Evolutionary conservation across 1,140 invertebrate species (phyloP), one percentile per base, ranked within the genome.

Genomic region (Oryctes rhinoceros): DNA sequence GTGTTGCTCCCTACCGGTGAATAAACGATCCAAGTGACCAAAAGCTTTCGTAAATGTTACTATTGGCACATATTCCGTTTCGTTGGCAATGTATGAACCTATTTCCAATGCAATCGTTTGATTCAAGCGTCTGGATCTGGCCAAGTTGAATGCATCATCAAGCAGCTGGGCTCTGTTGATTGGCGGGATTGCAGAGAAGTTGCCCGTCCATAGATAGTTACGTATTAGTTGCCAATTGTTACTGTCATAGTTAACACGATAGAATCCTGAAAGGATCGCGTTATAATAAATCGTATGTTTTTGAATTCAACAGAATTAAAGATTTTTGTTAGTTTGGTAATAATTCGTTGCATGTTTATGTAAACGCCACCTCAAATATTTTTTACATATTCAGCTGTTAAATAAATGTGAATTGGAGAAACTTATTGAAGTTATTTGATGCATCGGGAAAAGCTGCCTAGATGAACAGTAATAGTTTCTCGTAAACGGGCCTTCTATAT

Each of bases 141-240:
- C 87, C 10, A 90, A 83, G 18, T 84, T 87, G 7, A 90, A 87
- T 0, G 88, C 83, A 80, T 90, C 89, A 78, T 90, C 89, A 13
- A 90, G 80, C 1, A 94, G 86, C 81, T 94, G 92, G 0, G 92
- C 92, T 71, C 94, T 89, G 67, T 94, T 93, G 0, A 93, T 87
- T 2, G 47, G 35, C 20, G 59, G 59, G 13, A 80, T 74, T 39
- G 13, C 20, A 7, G 37, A 13, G 37, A 59, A 80, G 59, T 76
- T 37, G 10, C 48, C 74, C 1, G 35, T 30, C 47, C 67, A 30
- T 15, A 79, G 30, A 35, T 74, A 79, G 37, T 79, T 49, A 10
- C n/a, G 62, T 24, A 75, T 53, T 15, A 80, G 62, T n/a, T 15
- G 11, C 80, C 80, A 78, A 81, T 77, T 84, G 83, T 67, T 49